Conservation (phyloP, 2,797 vertebrate species). For the Falco berigora region DNA sequence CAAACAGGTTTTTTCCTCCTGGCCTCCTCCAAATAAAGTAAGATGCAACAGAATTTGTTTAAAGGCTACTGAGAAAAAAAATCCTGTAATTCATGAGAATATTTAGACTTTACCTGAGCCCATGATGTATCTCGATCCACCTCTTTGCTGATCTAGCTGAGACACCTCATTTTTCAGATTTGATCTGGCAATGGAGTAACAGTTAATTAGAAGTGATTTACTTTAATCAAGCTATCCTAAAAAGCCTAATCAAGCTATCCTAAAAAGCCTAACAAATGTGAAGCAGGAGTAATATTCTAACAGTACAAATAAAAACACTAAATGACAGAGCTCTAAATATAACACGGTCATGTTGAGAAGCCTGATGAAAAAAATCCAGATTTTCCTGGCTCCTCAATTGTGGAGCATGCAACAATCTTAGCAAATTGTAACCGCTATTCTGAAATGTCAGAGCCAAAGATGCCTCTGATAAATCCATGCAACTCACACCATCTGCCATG, state of each 20-base stretch:
- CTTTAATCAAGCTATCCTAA: background rate
- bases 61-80: background rate
- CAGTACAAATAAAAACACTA: background rate
- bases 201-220: background rate
- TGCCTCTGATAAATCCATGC: background rate
- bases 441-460: background rate
- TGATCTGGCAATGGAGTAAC: constrained; percentile 69
- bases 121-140: constrained; percentile 86
- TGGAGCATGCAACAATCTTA: background rate
- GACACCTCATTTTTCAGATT: constrained; percentile 75
- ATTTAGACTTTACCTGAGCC: constrained; percentile 83
- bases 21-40: background rate
- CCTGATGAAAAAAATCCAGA: background rate
- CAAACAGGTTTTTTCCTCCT: background rate
- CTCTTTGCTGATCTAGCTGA: constrained; percentile 80
- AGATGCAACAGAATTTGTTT: background rate
- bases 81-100: background rate
- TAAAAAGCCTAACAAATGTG: background rate
- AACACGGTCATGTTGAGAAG: background rate
- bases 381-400: background rate
- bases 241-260: background rate
- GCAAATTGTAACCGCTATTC: background rate
- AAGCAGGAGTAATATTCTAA: background rate
- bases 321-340: background rate
- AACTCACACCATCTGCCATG: background rate